Evolutionary conservation across 2,113 vertebrate species (phyloP).

Genomic region (Zosterops hypoxanthus): DNA sequence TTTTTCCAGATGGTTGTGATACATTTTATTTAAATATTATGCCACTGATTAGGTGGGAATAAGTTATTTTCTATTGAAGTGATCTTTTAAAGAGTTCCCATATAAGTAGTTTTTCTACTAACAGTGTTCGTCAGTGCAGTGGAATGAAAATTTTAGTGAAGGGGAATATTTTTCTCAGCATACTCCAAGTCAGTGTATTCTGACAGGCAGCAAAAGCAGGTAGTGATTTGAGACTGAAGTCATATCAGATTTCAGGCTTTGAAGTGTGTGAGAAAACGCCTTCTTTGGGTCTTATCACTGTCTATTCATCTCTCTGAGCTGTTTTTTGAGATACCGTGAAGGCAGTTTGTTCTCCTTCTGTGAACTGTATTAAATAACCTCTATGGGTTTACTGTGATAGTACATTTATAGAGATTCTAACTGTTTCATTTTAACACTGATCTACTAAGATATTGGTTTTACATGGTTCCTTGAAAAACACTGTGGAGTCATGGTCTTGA

Average conservation of each 20-base stretch:
- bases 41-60: not conserved
- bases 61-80: not conserved
- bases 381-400: not conserved
- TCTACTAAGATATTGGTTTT: not conserved
- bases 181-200: not conserved
- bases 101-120: slow-evolving; percentile 1
- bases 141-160: slow-evolving; percentile 22
- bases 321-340: not conserved
- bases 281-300: not conserved
- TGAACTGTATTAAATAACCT: not conserved
- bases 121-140: not conserved
- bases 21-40: not conserved
- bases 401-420: not conserved
- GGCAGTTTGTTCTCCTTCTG: not conserved
- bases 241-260: not conserved
- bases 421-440: not conserved
- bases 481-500: not conserved
- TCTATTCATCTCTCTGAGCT: not conserved
- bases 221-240: slow-evolving; percentile 7
- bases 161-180: not conserved
- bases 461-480: not conserved
- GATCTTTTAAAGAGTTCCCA: not conserved
- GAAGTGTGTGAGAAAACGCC: not conserved
- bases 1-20: not conserved
- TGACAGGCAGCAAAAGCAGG: not conserved